Conservation (phyloP, 2,797 vertebrate genomes). For the Sebastes melanostomus region DNA sequence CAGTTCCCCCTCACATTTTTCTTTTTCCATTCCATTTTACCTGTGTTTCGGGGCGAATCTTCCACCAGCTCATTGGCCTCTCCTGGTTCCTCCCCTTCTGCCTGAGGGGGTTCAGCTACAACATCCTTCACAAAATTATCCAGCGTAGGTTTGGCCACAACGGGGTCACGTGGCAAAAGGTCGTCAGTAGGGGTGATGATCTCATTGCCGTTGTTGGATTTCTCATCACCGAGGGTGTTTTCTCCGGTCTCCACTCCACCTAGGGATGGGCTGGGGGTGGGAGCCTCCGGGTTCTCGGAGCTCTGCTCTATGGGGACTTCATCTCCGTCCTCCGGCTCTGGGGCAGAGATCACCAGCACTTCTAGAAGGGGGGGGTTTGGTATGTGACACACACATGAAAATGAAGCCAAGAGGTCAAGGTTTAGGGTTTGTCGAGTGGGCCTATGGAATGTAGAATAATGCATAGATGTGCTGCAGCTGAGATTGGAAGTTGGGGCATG, state of each 20-base stretch:
- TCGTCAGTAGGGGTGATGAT: conserved; percentile 63
- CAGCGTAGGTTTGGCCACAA: conserved; percentile 38
- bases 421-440: conserved; percentile 51
- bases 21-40: conserved; percentile 37
- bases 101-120: conserved; percentile 45
- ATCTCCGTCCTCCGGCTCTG: conserved; percentile 31
- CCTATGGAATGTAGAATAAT: conserved; percentile 64
- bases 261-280: conserved; percentile 31
- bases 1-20: background rate
- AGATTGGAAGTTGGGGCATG: background rate
- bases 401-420: conserved; percentile 62
- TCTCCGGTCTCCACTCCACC: conserved; percentile 18
- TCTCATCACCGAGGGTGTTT: conserved; percentile 35
- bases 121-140: conserved; percentile 50
- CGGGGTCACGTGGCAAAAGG: conserved; percentile 35
- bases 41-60: conserved; percentile 44
- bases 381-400: conserved; percentile 75
- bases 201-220: conserved; percentile 63
- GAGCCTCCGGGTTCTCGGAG: conserved; percentile 18
- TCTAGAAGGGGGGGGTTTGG: conserved; percentile 62
- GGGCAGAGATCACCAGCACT: conserved; percentile 54
- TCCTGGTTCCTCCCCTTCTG: conserved; percentile 40
- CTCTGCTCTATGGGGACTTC: conserved; percentile 34
- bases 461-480: conserved; percentile 31
- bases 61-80: conserved; percentile 61